These are phyloP conservation scores for Brevimyrus niger DNA, from an alignment of 2,113 vertebrate genomes.

Conservation along the genomic window DNA sequence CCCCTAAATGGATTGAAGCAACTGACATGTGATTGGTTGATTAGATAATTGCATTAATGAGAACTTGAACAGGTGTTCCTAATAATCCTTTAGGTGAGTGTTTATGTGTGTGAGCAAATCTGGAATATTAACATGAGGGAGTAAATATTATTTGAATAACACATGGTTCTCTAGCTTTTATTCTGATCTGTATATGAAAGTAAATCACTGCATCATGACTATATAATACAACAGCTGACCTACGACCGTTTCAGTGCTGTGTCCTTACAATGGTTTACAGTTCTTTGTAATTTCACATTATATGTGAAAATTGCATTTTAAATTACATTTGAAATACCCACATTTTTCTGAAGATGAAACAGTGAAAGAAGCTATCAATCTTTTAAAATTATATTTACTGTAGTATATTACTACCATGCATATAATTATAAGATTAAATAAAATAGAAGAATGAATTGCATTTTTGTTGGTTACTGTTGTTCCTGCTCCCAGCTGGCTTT, in stretches of 20 bases:
- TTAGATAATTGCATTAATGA: too few relatives aligned
- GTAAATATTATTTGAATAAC: not conserved
- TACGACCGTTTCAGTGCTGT: not conserved
- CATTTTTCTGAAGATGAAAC: not conserved
- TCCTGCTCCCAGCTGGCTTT: not conserved
- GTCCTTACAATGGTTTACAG: not conserved
- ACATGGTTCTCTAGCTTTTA: not conserved
- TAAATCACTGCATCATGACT: not conserved
- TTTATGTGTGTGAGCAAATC: not conserved
- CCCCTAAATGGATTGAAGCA: too few relatives aligned
- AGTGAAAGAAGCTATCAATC: not conserved
- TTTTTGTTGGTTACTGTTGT: not conserved
- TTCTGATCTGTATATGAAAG: not conserved
- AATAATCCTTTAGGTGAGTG: too few relatives aligned
- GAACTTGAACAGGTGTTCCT: too few relatives aligned
- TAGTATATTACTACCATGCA: not conserved
- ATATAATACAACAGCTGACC: not conserved
- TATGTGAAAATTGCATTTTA: not conserved
- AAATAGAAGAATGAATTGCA: not conserved
- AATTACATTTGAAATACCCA: not conserved
- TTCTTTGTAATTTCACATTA: not conserved
- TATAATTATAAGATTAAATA: not conserved
- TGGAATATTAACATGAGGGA: not conserved
- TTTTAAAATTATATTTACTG: not conserved
- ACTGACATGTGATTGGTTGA: too few relatives aligned